These are phyloP conservation scores for Sphecodes monilicornis DNA, from an alignment of 2,888 invertebrate genomes.

Conservation along the genomic window DNA sequence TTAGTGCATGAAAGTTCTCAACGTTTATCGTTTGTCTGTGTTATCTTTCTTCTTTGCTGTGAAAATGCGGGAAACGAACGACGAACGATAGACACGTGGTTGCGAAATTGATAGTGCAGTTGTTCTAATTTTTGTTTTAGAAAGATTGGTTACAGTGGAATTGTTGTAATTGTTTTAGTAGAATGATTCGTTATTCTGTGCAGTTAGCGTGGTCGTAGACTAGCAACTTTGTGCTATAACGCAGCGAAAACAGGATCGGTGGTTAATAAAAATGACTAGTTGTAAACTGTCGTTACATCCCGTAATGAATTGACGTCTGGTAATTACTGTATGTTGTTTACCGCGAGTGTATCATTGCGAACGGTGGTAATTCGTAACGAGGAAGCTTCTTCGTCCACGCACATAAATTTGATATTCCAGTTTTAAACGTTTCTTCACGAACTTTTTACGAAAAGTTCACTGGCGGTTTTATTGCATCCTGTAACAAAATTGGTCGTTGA, in stretches of 20 bases:
- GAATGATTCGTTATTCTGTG: background rate
- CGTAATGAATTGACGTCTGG: constrained; percentile 11
- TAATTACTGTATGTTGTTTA: constrained; percentile 17
- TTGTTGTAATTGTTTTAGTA: background rate
- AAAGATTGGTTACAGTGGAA: background rate
- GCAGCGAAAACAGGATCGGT: background rate
- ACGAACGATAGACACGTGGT: background rate
- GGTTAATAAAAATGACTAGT: constrained; percentile 20
- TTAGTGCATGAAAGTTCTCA: background rate
- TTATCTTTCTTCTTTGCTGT: too few relatives aligned
- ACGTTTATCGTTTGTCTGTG: background rate
- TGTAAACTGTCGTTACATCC: constrained; percentile 10
- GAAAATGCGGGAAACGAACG: background rate
- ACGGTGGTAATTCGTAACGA: background rate
- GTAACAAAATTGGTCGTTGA: background rate
- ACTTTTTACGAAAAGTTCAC: background rate
- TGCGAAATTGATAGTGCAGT: background rate
- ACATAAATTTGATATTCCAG: background rate
- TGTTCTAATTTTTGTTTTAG: background rate
- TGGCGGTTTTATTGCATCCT: background rate
- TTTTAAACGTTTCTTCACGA: background rate
- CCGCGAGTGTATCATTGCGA: background rate
- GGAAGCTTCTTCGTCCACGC: background rate
- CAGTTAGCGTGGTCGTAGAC: background rate
- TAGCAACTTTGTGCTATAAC: background rate